phyloP scores from a whole-genome alignment of 2,113 vertebrate species.

The Eretmochelys imbricata region DNA sequence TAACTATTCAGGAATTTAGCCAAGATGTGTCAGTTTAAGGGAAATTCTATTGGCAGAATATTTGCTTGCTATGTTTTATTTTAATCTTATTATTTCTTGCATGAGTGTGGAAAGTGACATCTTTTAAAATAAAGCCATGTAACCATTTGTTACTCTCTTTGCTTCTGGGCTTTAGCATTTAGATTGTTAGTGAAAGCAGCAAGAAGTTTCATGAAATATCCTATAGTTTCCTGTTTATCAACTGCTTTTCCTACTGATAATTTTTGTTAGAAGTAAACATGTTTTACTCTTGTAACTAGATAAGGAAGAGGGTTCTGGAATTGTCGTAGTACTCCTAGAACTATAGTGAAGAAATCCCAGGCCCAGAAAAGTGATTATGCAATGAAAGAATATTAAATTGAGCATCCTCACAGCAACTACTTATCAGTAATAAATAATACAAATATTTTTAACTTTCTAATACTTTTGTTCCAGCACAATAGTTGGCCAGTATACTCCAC shows the following conservation, averaged over 20 bases:
- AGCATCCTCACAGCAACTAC: not conserved
- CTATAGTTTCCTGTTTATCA: not conserved
- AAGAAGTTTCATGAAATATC: not conserved
- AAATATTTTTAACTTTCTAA: not conserved
- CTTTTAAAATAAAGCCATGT: not conserved
- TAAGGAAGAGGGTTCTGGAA: not conserved
- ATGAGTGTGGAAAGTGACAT: not conserved
- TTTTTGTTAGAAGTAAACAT: not conserved
- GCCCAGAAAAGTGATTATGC: not conserved
- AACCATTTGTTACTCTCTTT: not conserved
- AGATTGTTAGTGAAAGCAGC: not conserved
- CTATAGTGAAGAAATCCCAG: accelerated
- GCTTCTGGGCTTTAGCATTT: not conserved
- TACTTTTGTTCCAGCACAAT: not conserved
- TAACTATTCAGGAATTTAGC: not conserved
- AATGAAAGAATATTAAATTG: not conserved
- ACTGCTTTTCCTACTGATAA: not conserved
- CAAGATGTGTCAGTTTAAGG: not conserved
- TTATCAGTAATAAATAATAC: not conserved
- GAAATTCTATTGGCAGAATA: not conserved
- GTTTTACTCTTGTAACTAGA: not conserved
- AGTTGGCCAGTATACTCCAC: not conserved
- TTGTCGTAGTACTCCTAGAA: not conserved
- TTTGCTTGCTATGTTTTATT: not conserved
- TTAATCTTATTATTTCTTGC: not conserved